These are phyloP conservation scores for Lordiphosa collinella DNA, from an alignment of 1,140 invertebrate species.

Conservation along the genomic window DNA sequence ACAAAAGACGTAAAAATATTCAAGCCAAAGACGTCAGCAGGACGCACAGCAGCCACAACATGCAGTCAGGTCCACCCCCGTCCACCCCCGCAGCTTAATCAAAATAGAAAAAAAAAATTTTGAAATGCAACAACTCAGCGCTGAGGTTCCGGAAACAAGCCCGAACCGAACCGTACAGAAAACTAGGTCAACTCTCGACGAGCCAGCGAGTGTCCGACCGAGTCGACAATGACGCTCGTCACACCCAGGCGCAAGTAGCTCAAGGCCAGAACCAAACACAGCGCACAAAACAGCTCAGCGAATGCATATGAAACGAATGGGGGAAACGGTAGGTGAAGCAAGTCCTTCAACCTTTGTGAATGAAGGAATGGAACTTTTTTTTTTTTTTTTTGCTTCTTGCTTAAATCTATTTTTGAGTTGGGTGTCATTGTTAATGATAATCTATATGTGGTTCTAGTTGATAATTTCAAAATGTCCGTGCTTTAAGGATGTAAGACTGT, in stretches of 20 bases:
- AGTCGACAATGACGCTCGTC: conserved; percentile 69
- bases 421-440: no score
- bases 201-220: conserved; percentile 50
- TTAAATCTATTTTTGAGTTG: no score
- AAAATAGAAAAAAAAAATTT: not conserved
- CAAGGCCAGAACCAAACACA: conserved; percentile 52
- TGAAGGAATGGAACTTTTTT: no score
- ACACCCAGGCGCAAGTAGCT: conserved; percentile 65
- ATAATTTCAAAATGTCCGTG: no score
- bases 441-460: no score
- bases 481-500: no score
- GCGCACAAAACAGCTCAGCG: conserved; percentile 21
- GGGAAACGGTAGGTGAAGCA: not conserved
- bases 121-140: conserved; percentile 1
- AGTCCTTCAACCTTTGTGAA: conserved; percentile 43
- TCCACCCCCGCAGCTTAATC: not conserved
- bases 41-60: conserved; percentile 32
- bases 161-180: conserved; percentile 29
- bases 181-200: conserved; percentile 72
- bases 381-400: no score
- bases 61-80: not conserved
- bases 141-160: conserved; percentile 53
- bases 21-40: conserved; percentile 65
- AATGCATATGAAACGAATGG: conserved; percentile 22
- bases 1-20: conserved; percentile 50